A percentile compares a stretch with the other conserved stretches of the same genome.
Conservation (phyloP, 2,888 invertebrate species). For the Acrocyrtus sp. region DNA sequence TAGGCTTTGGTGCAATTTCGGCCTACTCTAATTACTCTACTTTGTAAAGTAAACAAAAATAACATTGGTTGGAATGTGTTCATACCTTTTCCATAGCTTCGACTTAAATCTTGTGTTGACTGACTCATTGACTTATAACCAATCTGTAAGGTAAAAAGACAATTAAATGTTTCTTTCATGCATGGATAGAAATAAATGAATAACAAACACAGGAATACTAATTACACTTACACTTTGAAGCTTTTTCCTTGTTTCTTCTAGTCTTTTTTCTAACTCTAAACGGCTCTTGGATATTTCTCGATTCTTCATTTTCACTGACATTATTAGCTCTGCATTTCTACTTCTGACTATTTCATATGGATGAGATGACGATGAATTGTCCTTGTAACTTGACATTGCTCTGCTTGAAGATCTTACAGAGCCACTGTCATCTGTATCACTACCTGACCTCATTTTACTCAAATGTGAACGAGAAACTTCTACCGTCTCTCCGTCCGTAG, state of each 20-base stretch:
- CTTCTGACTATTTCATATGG: constrained; percentile 62
- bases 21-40: neutral
- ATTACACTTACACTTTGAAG: constrained; percentile 81
- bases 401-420: constrained; percentile 57
- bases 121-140: constrained; percentile 76
- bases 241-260: constrained; percentile 85
- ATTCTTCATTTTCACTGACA: constrained; percentile 68
- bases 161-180: neutral
- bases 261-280: constrained; percentile 83
- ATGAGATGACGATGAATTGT: constrained; percentile 35
- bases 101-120: constrained; percentile 61
- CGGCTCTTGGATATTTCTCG: constrained; percentile 75
- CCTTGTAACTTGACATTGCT: constrained; percentile 57
- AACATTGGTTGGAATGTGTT: neutral
- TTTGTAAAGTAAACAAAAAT: too few species aligned
- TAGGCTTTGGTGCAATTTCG: constrained; percentile 20
- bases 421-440: constrained; percentile 59
- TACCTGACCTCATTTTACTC: constrained; percentile 69
- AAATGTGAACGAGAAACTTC: constrained; percentile 62
- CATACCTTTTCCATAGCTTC: constrained; percentile 62
- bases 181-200: too few species aligned
- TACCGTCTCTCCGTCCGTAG: constrained; percentile 62
- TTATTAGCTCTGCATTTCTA: constrained; percentile 63
- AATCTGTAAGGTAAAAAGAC: constrained; percentile 70
- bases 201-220: too few species aligned